A percentile compares a stretch with the other conserved stretches of the same genome.
Conservation (phyloP, 2,797 vertebrate genomes). For the Masticophis lateralis region DNA sequence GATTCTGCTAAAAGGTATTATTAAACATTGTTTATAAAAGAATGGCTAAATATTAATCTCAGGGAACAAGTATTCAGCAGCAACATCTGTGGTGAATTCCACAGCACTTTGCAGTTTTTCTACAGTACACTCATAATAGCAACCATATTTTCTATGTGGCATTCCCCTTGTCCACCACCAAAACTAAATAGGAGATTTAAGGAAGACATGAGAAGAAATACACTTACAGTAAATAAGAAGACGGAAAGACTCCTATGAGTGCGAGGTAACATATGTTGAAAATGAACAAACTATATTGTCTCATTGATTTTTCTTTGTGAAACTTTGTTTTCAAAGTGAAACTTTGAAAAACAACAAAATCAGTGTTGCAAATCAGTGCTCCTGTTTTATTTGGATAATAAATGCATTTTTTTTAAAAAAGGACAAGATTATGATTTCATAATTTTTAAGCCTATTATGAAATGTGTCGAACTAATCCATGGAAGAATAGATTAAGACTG, state of each 20-base stretch:
- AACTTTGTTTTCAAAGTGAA: not conserved
- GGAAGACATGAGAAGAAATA: not conserved
- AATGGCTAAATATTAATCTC: not conserved
- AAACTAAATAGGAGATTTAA: not conserved
- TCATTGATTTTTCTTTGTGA: not conserved
- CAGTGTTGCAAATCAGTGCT: not conserved
- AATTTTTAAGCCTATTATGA: not conserved
- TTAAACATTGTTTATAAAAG: constrained; percentile 5
- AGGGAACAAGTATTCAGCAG: not conserved
- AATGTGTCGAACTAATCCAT: not conserved
- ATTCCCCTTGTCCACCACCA: not conserved
- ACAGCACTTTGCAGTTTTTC: not conserved
- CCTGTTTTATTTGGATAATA: not conserved
- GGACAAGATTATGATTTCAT: not conserved
- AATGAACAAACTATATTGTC: not conserved
- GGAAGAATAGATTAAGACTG: not conserved
- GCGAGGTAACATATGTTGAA: not conserved
- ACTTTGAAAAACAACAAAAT: not conserved
- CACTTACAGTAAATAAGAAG: not conserved
- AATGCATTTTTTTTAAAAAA: not conserved
- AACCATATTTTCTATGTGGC: not conserved
- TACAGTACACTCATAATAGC: not conserved
- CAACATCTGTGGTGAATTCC: not conserved
- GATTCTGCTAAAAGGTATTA: not conserved
- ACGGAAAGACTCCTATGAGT: not conserved